Evolutionary conservation across 2,888 invertebrate genomes (phyloP), one percentile per base, ranked within the genome.

Genomic region (Brenthis daphne): DNA sequence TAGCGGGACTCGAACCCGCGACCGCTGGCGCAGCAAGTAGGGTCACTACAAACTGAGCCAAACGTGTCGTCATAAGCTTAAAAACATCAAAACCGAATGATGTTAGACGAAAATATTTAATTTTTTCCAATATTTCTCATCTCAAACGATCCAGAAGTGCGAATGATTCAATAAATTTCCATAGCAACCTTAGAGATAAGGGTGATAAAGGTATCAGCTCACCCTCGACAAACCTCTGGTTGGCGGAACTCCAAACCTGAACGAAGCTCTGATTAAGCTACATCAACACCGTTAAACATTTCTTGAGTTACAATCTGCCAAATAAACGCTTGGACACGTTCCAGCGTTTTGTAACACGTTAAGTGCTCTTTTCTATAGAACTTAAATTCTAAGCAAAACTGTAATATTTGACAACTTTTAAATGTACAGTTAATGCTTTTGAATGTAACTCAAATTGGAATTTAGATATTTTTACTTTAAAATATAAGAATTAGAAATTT

Each of bases 241-340:
- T 63, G 63, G 63, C 63, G 4, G 51, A 14, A 20, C 3, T 63
- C 63, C 63, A 54, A 63, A 43, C 53, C 43, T 54, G 20, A 16
- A 53, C 63, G 13, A 51, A 43, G 63, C 53, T 24, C 50, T 61
- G 61, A 51, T 53, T 61, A 61, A 29, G 16, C 63, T 20, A 53
- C 63, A 54, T 63, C 63, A 63, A 63, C 14, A 14, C n/a, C 51
- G 63, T 43, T 53, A 63, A 54, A 53, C 43, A 63, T 53, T 63
- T 63, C 54, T 63, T 63, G 63, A 43, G 63, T 63, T 63, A 63
- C 53, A 63, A 63, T 63, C 43, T 43, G 53, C 20, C 24, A 53
- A 54, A 37, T 54, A 53, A 63, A 53, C 54, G 24, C 53, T 63
- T 63, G 63, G 63, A 37, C 6, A 5, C 14, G 14, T 16, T 54